Evolutionary conservation across 2,797 vertebrate species (phyloP).

Genomic region (Tokudaia tokunoshimensis): DNA sequence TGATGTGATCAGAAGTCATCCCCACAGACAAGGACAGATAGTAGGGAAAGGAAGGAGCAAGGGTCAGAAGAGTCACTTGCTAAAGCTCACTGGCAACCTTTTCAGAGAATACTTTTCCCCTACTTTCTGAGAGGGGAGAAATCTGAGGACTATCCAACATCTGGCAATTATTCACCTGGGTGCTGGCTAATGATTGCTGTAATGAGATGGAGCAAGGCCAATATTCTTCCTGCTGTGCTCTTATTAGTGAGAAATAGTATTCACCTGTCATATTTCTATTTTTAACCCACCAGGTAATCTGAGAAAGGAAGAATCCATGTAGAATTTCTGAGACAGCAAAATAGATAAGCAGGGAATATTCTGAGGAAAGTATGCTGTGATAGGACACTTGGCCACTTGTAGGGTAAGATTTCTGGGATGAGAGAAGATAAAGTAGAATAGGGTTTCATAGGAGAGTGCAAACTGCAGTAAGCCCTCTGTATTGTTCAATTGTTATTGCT

Average conservation of each 20-base stretch:
- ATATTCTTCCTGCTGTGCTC: conserved; percentile 65
- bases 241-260: conserved; percentile 73
- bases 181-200: conserved; percentile 68
- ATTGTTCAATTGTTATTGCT: conserved; percentile 3
- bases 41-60: neutral
- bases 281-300: conserved; percentile 32
- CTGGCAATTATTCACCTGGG: conserved; percentile 77
- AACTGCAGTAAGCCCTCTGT: neutral
- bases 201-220: conserved; percentile 76
- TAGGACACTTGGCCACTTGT: neutral
- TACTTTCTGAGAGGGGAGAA: conserved; percentile 25
- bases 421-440: neutral
- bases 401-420: neutral
- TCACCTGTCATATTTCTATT: conserved; percentile 67
- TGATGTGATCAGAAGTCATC: neutral
- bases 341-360: neutral
- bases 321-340: neutral
- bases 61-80: conserved; percentile 29
- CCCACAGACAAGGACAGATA: neutral
- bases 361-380: neutral
- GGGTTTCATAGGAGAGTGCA: neutral
- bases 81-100: neutral
- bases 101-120: neutral
- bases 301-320: neutral
- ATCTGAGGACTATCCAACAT: conserved; percentile 55